These are phyloP conservation scores for Lagopus muta DNA, from an alignment of 2,113 vertebrate genomes.

Conservation along the genomic window DNA sequence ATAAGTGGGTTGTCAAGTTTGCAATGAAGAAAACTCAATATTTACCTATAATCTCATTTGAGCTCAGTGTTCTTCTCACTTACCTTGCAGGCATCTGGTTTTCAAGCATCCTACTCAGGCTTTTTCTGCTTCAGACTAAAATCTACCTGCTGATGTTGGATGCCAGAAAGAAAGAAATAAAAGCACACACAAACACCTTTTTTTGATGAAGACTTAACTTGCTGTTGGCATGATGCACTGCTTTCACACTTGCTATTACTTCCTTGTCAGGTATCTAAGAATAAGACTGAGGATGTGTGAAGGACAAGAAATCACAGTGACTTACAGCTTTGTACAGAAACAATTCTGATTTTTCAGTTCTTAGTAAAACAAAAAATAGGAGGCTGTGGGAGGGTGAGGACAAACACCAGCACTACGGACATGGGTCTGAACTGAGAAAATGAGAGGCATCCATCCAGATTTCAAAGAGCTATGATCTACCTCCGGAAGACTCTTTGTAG, in stretches of 20 bases:
- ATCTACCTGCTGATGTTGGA: neutral
- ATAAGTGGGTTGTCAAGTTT: neutral
- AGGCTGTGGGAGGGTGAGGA: neutral
- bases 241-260: constrained; percentile 6
- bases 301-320: neutral
- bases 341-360: neutral
- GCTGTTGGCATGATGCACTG: neutral
- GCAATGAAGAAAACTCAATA: neutral
- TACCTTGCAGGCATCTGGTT: neutral
- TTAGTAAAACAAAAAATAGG: neutral
- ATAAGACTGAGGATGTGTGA: neutral
- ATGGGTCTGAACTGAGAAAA: neutral
- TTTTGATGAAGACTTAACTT: neutral
- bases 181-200: neutral
- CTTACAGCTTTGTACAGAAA: neutral
- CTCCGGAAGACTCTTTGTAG: neutral
- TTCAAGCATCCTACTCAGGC: neutral
- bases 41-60: neutral
- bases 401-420: neutral
- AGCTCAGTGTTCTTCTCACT: neutral
- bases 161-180: neutral
- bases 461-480: neutral
- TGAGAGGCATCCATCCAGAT: neutral
- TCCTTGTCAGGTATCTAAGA: neutral
- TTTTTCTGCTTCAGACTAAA: neutral